Evolutionary conservation across 2,113 vertebrate species (phyloP), one percentile per base, ranked within the genome.

Genomic region (Mustela lutreola): DNA sequence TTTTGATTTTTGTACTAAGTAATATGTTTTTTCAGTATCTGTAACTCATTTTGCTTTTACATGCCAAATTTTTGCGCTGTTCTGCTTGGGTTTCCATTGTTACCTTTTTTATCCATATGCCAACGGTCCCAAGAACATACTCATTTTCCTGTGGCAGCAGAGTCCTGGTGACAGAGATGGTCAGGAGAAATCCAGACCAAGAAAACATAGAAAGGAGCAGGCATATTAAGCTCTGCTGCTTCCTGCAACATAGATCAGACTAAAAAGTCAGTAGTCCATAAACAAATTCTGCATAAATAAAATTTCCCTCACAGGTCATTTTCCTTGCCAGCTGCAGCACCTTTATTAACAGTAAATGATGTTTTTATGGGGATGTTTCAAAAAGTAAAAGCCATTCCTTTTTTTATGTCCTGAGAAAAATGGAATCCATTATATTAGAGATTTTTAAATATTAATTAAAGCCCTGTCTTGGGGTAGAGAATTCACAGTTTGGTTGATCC

Each of bases 401-500:
- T 79, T 89, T 86, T 28, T 36, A 70, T 91, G 22, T 70, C 36
- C 42, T 96, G 48, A 95, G 65, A 89, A 71, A 81, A 97, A 84
- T 36, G n/a, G 26, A 71, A 42, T 94, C 12, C 0, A 21, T 85
- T 90, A 62, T 70, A 48, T 33, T 65, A 22, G 19, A 87, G 67
- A 67, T 45, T 91, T 95, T 42, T 73, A 39, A 28, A 28, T 6
- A 33, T 39, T 26, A 76, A 76, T 71, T 36, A 80, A 89, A 58
- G 22, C 14, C 76, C n/a, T 85, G 11, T 80, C 48, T 60, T 58
- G 22, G 53, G 31, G 2, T 71, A 89, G 58, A 94, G 39, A 92
- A 84, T 70, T 76, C 70, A 63, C 26, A 88, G 11, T 91, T 92
- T 81, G 39, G 71, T 95, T 96, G 58, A 60, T 95, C 65, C 94